Conservation (phyloP, 2,797 vertebrate genomes). For the Austrolebias charrua region DNA sequence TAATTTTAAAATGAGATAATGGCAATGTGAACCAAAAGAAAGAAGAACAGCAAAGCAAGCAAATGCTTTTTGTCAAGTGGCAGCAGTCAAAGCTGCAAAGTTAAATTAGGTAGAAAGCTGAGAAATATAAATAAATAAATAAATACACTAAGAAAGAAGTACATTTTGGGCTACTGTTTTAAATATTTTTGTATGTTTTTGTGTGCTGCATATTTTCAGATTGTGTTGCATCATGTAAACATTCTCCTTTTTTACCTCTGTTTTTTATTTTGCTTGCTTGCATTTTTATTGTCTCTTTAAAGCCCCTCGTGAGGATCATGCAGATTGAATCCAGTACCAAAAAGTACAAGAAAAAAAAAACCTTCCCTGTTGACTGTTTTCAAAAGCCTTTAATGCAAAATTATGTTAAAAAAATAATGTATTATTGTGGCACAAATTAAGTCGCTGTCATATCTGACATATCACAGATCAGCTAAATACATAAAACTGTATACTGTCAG, state of each 20-base stretch:
- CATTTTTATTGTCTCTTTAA: constrained; percentile 2
- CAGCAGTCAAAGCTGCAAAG: neutral
- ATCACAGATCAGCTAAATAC: neutral
- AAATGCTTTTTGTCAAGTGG: neutral
- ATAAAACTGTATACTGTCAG: neutral
- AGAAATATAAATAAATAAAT: too few species aligned
- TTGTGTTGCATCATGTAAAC: constrained; percentile 27
- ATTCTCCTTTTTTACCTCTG: constrained; percentile 38
- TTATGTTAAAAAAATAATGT: neutral
- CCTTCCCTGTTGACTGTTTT: neutral
- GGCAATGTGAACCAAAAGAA: constrained; percentile 21
- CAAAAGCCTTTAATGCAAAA: neutral
- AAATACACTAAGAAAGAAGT: neutral
- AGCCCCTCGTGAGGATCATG: neutral
- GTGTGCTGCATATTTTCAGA: constrained; percentile 11
- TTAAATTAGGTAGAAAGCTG: neutral
- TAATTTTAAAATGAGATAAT: constrained; percentile 26
- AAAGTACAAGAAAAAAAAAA: neutral
- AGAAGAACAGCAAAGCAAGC: neutral
- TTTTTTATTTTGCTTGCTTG: constrained; percentile 28
- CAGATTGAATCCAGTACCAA: neutral
- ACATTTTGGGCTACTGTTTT: constrained; percentile 15
- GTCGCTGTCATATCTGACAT: neutral
- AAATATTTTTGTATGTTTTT: constrained; percentile 10
- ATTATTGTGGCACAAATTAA: neutral